Percentiles rank a stretch among this genome's conserved stretches.
Evolutionary conservation across 1,140 invertebrate species (phyloP).

Genomic region (Belonocnema kinseyi): DNA sequence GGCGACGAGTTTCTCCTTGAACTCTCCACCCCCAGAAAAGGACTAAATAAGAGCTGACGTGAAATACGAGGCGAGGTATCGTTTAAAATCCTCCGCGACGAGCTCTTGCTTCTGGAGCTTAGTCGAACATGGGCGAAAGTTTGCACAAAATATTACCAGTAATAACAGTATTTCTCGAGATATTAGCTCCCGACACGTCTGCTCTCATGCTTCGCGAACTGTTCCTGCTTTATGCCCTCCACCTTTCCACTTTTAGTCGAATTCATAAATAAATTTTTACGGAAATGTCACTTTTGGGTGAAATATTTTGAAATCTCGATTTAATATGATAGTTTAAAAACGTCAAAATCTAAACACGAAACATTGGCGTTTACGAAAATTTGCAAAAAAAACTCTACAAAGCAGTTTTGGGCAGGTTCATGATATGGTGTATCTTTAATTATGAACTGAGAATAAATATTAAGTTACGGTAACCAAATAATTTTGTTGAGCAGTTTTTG

Average conservation of each 20-base stretch:
- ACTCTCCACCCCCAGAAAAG: conserved; percentile 9
- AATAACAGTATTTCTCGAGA: conserved; percentile 72
- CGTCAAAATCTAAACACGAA: too few species aligned
- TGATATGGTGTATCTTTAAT: too few species aligned
- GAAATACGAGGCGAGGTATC: conserved; percentile 60
- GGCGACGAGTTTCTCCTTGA: conserved; percentile 19
- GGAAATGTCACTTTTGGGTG: neutral
- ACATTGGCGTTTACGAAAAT: too few species aligned
- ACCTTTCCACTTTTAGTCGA: neutral
- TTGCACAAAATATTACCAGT: conserved; percentile 67
- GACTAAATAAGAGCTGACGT: conserved; percentile 59
- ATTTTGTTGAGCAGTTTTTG: too few species aligned
- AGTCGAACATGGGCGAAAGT: conserved; percentile 54
- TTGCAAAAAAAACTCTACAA: too few species aligned
- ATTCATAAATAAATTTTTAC: conserved; percentile 11
- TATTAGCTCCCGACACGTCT: conserved; percentile 61
- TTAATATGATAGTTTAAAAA: too few species aligned
- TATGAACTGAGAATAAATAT: too few species aligned
- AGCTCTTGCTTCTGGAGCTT: conserved; percentile 39
- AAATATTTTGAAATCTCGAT: neutral
- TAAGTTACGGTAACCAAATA: too few species aligned
- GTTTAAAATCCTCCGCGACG: conserved; percentile 60
- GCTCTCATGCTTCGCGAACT: conserved; percentile 12
- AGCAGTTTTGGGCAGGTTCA: too few species aligned
- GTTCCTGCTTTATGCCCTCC: neutral